Evolutionary conservation across 2,113 vertebrate genomes (phyloP), one percentile per base, ranked within the genome.

Genomic region (Alligator mississippiensis): DNA sequence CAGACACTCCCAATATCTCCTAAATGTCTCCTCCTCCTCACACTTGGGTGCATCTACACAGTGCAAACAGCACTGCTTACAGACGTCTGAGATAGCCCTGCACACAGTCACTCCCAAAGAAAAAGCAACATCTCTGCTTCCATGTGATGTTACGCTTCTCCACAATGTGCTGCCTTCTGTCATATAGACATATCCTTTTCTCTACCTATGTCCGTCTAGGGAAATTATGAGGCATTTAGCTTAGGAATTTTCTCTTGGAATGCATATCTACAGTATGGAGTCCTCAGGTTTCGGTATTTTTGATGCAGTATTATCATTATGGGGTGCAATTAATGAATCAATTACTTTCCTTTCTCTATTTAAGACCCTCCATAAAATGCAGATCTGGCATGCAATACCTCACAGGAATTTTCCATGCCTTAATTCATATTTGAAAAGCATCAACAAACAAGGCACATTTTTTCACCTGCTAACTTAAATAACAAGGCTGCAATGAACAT

Each of bases 371-470:
- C 62, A 21, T 2, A 1, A 74, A 5, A n/a, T 7, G 27, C 34
- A 9, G 30, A 54, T 4, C 9, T 28, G 17, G 60, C 2, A 0
- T 30, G 22, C 54, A 77, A 27, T 17, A 2, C 1, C 0, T 15
- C 16, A 6, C 15, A 28, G 25, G 24, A 28, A 9, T 66, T 14
- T 66, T 27, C 12, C 2, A 21, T 16, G 70, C 17, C 22, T 24
- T 21, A 11, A 5, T 28, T 57, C 2, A 1, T 11, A 12, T 30
- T 4, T 38, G 30, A 9, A 12, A n/a, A 54, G 34, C 58, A 68
- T 19, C 1, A 9, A 14, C 25, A 34, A 27, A 58, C 61, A 54
- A 57, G 4, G 81, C 80, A 38, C 6, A 0, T 1, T 0, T 47
- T 47, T 2, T 12, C 80, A 28, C 27, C 30, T 60, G 47, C 47